Conservation (phyloP, 2,113 vertebrate genomes). For the Thalassoma bifasciatum region DNA sequence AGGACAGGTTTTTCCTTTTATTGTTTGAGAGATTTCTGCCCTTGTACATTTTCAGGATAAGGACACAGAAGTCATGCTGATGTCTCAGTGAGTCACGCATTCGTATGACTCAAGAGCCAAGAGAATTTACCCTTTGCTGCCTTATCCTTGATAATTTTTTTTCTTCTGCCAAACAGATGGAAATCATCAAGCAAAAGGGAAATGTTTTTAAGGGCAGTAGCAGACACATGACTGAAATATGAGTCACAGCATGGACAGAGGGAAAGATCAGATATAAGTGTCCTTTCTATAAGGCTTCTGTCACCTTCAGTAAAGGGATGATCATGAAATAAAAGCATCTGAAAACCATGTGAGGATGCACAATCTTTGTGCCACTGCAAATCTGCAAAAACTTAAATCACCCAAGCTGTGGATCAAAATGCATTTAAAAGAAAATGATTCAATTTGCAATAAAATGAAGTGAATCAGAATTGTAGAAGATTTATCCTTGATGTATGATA, state of each 20-base stretch:
- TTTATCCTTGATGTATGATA: not conserved
- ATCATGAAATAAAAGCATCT: not conserved
- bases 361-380: not conserved
- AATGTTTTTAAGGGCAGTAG: not conserved
- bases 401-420: not conserved
- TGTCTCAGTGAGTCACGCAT: slow-evolving; percentile 43
- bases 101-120: slow-evolving; percentile 36
- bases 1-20: not conserved
- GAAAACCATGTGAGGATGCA: not conserved
- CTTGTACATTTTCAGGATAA: slow-evolving; percentile 16
- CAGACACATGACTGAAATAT: slow-evolving; percentile 16
- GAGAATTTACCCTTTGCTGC: slow-evolving; percentile 24
- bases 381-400: not conserved
- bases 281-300: not conserved
- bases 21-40: not conserved
- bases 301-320: not conserved
- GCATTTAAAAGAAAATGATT: not conserved
- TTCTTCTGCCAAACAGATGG: slow-evolving; percentile 6
- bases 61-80: slow-evolving; percentile 41
- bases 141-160: not conserved
- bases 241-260: slow-evolving; percentile 21
- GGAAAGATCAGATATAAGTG: slow-evolving; percentile 2
- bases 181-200: slow-evolving; percentile 19
- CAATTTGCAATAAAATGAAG: too few species aligned
- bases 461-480: too few species aligned